phyloP scores from a whole-genome alignment of 1,140 invertebrate species.

The Eubasilissa regina region DNA sequence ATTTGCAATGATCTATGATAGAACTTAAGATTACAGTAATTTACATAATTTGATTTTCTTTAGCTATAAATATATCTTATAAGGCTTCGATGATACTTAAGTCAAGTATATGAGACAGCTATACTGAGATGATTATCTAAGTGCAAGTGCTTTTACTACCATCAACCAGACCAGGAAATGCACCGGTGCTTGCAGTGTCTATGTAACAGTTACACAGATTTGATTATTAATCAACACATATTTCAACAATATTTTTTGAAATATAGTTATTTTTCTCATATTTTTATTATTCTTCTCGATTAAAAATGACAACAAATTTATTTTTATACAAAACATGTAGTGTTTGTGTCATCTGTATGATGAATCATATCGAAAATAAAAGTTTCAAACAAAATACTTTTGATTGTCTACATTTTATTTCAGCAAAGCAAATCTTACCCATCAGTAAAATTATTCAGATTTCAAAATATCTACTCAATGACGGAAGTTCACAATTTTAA shows the following conservation, averaged over 20 bases:
- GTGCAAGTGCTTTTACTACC: conserved; percentile 52
- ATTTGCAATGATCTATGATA: conserved; percentile 34
- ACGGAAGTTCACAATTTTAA: too few relatives aligned
- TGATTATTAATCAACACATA: neutral
- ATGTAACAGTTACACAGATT: neutral
- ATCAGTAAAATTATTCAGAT: too few relatives aligned
- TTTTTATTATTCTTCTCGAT: neutral
- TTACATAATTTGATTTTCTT: conserved; percentile 29
- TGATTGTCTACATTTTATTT: too few relatives aligned
- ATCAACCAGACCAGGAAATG: conserved; percentile 52
- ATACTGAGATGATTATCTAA: conserved; percentile 51
- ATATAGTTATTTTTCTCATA: neutral
- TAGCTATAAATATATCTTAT: conserved; percentile 45
- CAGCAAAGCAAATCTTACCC: too few relatives aligned
- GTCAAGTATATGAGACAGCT: conserved; percentile 51
- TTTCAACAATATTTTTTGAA: neutral
- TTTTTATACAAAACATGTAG: too few relatives aligned
- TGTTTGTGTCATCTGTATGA: too few relatives aligned
- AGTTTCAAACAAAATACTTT: too few relatives aligned
- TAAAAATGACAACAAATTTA: too few relatives aligned
- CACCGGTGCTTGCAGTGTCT: conserved; percentile 52
- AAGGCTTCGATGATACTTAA: conserved; percentile 58
- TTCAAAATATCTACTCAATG: too few relatives aligned
- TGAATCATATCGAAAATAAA: too few relatives aligned
- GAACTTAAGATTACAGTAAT: conserved; percentile 35